phyloP scores from a whole-genome alignment of 2,113 vertebrate genomes.

The Varanus salvator region DNA sequence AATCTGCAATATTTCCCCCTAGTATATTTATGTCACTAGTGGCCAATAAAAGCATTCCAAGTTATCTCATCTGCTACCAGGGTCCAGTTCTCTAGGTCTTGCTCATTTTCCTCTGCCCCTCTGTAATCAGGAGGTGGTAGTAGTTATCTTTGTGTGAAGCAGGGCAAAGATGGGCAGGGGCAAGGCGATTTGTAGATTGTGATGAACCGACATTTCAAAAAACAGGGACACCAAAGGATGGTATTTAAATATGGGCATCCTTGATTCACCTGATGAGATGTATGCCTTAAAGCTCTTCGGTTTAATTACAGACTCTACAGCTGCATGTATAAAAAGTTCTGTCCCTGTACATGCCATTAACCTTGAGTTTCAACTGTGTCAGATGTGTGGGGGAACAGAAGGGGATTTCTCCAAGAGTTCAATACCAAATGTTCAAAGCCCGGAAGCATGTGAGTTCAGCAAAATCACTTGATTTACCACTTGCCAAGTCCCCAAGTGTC shows the following conservation, averaged over 20 bases:
- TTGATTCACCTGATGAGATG: neutral
- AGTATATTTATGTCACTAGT: too few relatives aligned
- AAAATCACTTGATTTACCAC: conserved; percentile 59
- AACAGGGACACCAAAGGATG: neutral
- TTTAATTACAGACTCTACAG: neutral
- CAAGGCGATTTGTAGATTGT: neutral
- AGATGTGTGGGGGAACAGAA: neutral
- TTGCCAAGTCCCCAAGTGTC: conserved; percentile 43
- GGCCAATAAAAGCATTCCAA: too few relatives aligned
- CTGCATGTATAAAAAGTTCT: conserved; percentile 38
- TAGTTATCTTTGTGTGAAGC: neutral
- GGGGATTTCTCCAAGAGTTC: conserved; percentile 40
- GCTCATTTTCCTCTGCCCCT: neutral
- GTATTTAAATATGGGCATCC: neutral
- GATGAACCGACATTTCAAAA: neutral
- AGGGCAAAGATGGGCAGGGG: neutral
- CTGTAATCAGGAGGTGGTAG: neutral
- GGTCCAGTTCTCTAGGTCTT: too few relatives aligned
- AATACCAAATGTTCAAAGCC: conserved; percentile 50
- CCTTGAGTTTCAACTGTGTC: conserved; percentile 1
- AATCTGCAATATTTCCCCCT: too few relatives aligned
- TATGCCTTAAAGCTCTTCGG: neutral
- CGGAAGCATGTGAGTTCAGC: conserved; percentile 48
- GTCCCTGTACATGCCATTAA: conserved; percentile 37
- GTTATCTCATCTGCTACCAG: neutral